Conservation (phyloP, 2,113 vertebrate species). For the Cinclus cinclus region DNA sequence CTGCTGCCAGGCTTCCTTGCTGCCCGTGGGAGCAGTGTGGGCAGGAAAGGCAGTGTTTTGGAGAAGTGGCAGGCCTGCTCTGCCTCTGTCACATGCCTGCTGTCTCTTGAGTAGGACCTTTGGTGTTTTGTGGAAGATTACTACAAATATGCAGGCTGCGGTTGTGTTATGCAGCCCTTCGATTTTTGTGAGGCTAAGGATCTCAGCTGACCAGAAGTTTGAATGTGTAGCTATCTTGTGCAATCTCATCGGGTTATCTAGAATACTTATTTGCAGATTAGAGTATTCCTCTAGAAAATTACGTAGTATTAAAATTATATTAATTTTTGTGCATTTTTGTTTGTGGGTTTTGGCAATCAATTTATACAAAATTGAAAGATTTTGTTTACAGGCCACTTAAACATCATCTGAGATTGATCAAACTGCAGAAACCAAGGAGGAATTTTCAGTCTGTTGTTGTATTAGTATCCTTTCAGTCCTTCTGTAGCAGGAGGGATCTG, state of each 20-base stretch:
- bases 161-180: neutral
- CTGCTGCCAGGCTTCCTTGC: neutral
- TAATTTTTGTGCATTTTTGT: neutral
- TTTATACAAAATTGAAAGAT: neutral
- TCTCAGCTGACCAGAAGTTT: neutral
- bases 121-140: neutral
- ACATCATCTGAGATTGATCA: neutral
- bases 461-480: neutral
- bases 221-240: neutral
- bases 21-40: neutral
- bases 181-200: neutral
- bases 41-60: neutral
- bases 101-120: neutral
- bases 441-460: neutral
- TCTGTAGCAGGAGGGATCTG: neutral
- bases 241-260: neutral
- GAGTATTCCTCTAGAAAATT: neutral
- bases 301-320: neutral
- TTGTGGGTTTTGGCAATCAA: neutral
- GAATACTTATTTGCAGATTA: neutral
- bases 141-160: rapidly evolving
- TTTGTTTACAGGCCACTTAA: neutral
- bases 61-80: neutral
- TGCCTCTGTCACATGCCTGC: rapidly evolving
- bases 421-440: neutral